These are phyloP conservation scores for Acrocephalus kingi DNA, from an alignment of 2,113 vertebrate genomes.

Conservation along the genomic window DNA sequence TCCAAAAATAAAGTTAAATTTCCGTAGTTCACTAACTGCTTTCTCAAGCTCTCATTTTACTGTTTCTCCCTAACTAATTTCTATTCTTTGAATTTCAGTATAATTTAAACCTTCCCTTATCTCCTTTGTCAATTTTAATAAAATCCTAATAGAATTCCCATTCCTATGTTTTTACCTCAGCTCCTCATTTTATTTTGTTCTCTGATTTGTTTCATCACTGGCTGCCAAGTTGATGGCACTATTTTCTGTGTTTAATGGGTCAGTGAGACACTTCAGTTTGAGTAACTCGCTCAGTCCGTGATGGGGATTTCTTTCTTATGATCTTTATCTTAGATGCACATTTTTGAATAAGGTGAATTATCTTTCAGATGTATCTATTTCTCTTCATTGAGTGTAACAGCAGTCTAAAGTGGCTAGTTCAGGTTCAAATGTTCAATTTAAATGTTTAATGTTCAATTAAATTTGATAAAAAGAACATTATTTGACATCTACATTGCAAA, in stretches of 20 bases:
- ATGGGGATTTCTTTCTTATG: not conserved
- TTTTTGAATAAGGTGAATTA: not conserved
- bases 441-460: conserved; percentile 10
- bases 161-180: not conserved
- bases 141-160: not conserved
- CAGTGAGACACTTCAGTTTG: not conserved
- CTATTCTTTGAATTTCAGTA: not conserved
- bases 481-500: not conserved
- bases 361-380: not conserved
- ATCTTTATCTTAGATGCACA: not conserved
- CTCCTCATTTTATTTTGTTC: not conserved
- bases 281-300: not conserved
- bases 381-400: not conserved
- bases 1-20: not conserved
- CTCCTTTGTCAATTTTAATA: not conserved
- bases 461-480: not conserved
- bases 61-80: not conserved
- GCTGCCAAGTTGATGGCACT: not conserved
- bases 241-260: not conserved
- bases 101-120: not conserved
- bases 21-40: not conserved
- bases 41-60: not conserved
- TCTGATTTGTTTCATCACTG: not conserved
- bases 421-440: conserved; percentile 9
- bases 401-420: not conserved